A percentile compares a stretch with the other conserved stretches of the same genome.
Conservation (phyloP, 2,797 vertebrate species). For the Tokudaia muenninki region DNA sequence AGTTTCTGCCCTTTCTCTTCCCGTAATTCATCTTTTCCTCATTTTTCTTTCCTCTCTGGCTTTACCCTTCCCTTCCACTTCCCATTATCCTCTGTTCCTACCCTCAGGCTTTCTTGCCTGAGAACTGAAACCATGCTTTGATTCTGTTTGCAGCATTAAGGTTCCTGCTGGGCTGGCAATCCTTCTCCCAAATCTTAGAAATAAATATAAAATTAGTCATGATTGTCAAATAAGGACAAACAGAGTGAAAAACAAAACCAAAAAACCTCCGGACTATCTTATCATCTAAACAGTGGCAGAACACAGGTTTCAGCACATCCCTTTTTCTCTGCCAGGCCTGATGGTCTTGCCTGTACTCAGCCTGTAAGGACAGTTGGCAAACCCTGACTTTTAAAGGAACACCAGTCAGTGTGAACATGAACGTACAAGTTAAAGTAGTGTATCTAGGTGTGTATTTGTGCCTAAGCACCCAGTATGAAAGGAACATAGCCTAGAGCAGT, state of each 20-base stretch:
- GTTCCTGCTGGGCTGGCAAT: neutral
- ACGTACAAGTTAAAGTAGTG: neutral
- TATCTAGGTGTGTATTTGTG: neutral
- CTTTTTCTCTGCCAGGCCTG: neutral
- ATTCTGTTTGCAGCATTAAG: conserved; percentile 64
- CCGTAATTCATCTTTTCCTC: conserved; percentile 58
- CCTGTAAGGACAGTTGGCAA: conserved; percentile 15
- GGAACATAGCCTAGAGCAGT: neutral
- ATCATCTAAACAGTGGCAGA: neutral
- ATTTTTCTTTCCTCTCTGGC: conserved; percentile 49
- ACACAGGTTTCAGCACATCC: conserved; percentile 56
- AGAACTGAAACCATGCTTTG: conserved; percentile 61
- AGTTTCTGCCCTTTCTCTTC: conserved; percentile 65
- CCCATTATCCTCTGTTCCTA: conserved; percentile 58
- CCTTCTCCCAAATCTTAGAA: conserved; percentile 42
- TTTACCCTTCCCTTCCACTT: conserved; percentile 40
- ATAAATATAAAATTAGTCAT: conserved; percentile 56
- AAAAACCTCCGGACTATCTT: neutral
- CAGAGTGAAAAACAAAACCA: conserved; percentile 40
- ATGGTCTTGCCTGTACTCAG: neutral
- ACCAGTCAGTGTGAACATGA: neutral
- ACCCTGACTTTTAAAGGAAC: conserved; percentile 20
- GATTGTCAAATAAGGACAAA: conserved; percentile 34
- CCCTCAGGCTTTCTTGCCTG: conserved; percentile 63
- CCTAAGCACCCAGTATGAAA: neutral